Percentiles rank a stretch among this genome's conserved stretches.
Conservation (phyloP, 2,888 invertebrate species). For the Caenorhabditis wallacei region DNA sequence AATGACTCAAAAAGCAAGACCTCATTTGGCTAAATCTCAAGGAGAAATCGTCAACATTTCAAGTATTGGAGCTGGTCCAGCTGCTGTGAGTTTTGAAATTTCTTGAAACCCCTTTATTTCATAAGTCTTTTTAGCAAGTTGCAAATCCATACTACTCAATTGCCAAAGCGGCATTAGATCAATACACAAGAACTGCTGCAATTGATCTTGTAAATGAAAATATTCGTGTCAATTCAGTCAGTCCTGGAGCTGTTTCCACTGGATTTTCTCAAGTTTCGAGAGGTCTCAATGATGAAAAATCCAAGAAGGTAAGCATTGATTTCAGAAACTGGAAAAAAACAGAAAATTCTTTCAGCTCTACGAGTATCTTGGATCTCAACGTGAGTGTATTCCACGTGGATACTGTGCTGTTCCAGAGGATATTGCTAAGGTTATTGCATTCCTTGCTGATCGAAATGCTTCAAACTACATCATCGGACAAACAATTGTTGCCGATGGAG, state of each 20-base stretch:
- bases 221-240: slow-evolving; percentile 50
- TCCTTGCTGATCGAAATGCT: slow-evolving; percentile 58
- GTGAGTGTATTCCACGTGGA: slow-evolving; percentile 53
- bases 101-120: neutral
- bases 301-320: slow-evolving; percentile 16
- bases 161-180: slow-evolving; percentile 49
- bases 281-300: slow-evolving; percentile 29
- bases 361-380: slow-evolving; percentile 36
- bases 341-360: slow-evolving; percentile 16
- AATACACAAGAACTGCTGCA: slow-evolving; percentile 45
- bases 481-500: slow-evolving; percentile 58
- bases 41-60: slow-evolving; percentile 61
- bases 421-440: slow-evolving; percentile 61
- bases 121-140: slow-evolving; percentile 41
- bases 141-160: slow-evolving; percentile 44
- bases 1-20: slow-evolving; percentile 47
- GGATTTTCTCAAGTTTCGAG: slow-evolving; percentile 31
- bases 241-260: slow-evolving; percentile 47
- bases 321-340: too few species aligned
- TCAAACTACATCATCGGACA: slow-evolving; percentile 67
- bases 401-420: slow-evolving; percentile 58
- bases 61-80: slow-evolving; percentile 51
- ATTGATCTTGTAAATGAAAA: slow-evolving; percentile 38
- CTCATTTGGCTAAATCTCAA: slow-evolving; percentile 40
- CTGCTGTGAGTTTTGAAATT: slow-evolving; percentile 32